These are phyloP conservation scores for Fratercula arctica DNA, from an alignment of 2,797 vertebrate species.

Conservation along the genomic window DNA sequence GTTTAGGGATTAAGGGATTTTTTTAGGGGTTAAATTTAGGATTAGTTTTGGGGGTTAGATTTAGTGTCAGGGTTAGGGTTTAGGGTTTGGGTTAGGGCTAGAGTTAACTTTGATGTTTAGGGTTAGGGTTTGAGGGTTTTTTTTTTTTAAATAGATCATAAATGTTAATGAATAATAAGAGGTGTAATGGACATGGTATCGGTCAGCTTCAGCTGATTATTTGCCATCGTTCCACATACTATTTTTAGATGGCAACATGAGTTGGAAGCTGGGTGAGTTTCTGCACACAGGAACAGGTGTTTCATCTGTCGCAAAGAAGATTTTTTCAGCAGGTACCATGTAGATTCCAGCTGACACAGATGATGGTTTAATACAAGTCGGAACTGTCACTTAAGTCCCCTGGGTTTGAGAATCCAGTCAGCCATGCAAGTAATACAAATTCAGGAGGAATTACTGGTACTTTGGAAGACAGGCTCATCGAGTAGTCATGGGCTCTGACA, in stretches of 20 bases:
- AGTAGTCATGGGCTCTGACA: not conserved
- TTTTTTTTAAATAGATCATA: not conserved
- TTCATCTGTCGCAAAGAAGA: not conserved
- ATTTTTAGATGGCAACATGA: not conserved
- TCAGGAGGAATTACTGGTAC: not conserved
- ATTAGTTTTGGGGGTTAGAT: not conserved
- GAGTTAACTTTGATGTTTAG: not conserved
- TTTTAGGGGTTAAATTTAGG: not conserved
- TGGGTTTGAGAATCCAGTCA: not conserved
- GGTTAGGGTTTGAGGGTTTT: not conserved
- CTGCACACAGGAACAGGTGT: not conserved
- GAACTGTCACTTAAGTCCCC: not conserved
- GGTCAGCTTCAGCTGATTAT: not conserved
- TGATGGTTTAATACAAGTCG: not conserved
- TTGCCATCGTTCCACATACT: not conserved
- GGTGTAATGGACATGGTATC: not conserved
- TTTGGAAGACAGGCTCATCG: not conserved
- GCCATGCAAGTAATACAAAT: not conserved
- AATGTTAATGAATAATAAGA: not conserved
- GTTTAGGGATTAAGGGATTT: not conserved
- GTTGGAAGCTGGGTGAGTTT: not conserved
- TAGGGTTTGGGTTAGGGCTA: not conserved
- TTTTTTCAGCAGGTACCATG: not conserved
- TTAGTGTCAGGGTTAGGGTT: not conserved
- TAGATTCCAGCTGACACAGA: not conserved